These are phyloP conservation scores for Acanthosepion lycidas DNA, from an alignment of 2,888 invertebrate species.

Conservation along the genomic window DNA sequence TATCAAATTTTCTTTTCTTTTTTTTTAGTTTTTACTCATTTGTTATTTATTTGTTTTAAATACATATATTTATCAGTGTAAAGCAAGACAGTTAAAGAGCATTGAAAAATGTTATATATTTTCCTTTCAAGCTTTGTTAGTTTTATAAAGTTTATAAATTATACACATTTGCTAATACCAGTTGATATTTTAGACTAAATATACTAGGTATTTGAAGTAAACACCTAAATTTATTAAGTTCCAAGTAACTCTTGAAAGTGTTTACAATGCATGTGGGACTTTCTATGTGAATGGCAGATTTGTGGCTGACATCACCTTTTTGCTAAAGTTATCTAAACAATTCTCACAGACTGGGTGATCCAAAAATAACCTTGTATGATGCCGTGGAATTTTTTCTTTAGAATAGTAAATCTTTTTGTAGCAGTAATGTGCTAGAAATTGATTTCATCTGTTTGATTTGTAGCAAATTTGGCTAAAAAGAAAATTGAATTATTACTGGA, in stretches of 20 bases:
- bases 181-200: neutral
- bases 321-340: conserved; percentile 47
- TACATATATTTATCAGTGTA: too few relatives aligned
- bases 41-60: too few relatives aligned
- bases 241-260: neutral
- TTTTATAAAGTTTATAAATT: neutral
- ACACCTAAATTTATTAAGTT: neutral
- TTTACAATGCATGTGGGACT: neutral
- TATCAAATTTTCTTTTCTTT: too few relatives aligned
- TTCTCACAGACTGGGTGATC: conserved; percentile 45
- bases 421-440: conserved; percentile 42
- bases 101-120: neutral
- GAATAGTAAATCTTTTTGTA: conserved; percentile 43
- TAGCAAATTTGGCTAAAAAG: conserved; percentile 47
- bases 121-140: neutral
- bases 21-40: too few relatives aligned
- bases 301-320: conserved; percentile 41
- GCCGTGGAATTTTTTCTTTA: conserved; percentile 42
- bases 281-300: conserved; percentile 33
- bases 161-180: neutral
- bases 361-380: conserved; percentile 40
- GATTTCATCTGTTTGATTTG: conserved; percentile 45
- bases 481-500: conserved; percentile 45
- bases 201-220: neutral
- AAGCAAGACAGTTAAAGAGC: neutral